Base-by-base conservation (phyloP, 1,140 invertebrate species). In the Tetramorium simillimum region DNA sequence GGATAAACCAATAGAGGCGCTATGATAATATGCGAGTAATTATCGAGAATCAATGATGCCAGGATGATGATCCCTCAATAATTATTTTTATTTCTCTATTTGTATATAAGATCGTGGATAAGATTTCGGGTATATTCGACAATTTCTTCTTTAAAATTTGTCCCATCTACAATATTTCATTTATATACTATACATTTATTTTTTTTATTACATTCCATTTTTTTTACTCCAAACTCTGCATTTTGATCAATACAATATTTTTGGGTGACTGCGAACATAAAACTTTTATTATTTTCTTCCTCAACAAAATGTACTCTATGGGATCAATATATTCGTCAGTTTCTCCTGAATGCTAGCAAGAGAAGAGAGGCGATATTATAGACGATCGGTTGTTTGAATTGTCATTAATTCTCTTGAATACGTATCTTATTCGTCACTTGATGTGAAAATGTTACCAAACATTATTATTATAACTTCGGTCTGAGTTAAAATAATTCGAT, bases 91-190 rank as follows among this genome's bases (percentile, higher is more conserved):
- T 49, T 43, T 65, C 18, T 58, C 3, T 58, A 40, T 40, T 40
- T 4, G 14, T 40, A n/a, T n/a, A n/a, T n/a, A 75, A 40, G 33
- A 75, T 43, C 14, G 14, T 65, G 7, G 6, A 63, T 16, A 62
- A 40, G 18, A 77, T 78, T 46, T 2, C 9, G 40, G 24, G 12
- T 6, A 49, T 78, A 49, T 10, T 37, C 18, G 24, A 49, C 21
- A 63, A 24, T 65, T 65, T 65, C 28, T 78, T 65, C 43, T 78
- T 37, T 40, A 53, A 51, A 2, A 69, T 80, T 51, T 53, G 6
- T 21, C 56, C 2, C n/a, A 3, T 56, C 9, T 40, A 1, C 21
- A 53, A 51, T 51, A 53, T 7, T 63, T 78, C 28, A 5, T 67
- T 37, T 3, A 21, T 7, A n/a, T 46, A 67, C 2, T 62, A 21